These are phyloP conservation scores for Opisthograptis luteolata DNA, from an alignment of 2,888 invertebrate species.

Conservation along the genomic window DNA sequence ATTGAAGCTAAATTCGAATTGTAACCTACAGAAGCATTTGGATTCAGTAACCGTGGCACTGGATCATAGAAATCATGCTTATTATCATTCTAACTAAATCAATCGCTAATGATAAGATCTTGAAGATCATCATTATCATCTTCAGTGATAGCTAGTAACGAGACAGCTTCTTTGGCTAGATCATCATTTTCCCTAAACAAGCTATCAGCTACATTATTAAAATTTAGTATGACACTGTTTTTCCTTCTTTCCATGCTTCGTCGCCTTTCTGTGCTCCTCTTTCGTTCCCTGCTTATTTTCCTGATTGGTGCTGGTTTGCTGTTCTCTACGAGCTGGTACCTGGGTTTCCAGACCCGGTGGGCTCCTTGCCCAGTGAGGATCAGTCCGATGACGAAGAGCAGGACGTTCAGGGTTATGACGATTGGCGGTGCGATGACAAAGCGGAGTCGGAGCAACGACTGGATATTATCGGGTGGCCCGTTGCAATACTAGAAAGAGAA, in stretches of 20 bases:
- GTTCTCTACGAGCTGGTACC: conserved; percentile 57
- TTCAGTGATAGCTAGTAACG: conserved; percentile 63
- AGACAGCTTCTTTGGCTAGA: conserved; percentile 64
- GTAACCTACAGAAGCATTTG: neutral
- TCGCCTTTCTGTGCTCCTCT: conserved; percentile 37
- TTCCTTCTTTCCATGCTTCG: conserved; percentile 47
- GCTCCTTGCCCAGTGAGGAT: conserved; percentile 69
- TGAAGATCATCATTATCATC: conserved; percentile 57
- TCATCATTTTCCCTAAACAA: conserved; percentile 58
- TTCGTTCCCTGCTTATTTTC: conserved; percentile 42
- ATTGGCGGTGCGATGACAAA: conserved; percentile 80
- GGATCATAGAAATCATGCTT: neutral
- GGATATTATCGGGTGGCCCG: conserved; percentile 68
- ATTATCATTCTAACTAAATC: conserved; percentile 1
- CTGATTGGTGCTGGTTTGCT: conserved; percentile 35
- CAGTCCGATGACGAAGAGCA: conserved; percentile 73
- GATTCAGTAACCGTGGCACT: neutral
- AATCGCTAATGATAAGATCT: conserved; percentile 51
- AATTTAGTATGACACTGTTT: conserved; percentile 54
- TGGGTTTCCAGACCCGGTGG: conserved; percentile 62
- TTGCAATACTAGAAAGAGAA: conserved; percentile 64
- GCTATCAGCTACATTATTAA: conserved; percentile 50
- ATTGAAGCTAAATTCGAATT: neutral
- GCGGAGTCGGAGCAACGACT: conserved; percentile 71
- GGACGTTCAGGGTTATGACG: conserved; percentile 70